Conservation (phyloP, 2,888 invertebrate species). For the Aspidiotus rigidus region DNA sequence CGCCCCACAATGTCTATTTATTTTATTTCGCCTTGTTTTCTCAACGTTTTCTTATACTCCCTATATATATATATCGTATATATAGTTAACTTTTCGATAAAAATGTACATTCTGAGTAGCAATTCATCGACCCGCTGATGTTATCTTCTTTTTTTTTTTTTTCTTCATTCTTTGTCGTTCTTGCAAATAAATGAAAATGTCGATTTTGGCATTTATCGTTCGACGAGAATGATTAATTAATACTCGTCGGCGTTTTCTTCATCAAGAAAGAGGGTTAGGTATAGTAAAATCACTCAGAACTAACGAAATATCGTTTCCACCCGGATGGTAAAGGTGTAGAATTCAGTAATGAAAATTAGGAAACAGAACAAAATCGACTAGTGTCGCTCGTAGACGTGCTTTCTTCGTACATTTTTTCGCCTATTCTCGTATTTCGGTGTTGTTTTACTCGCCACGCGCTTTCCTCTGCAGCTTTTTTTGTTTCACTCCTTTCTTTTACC, state of each 20-base stretch:
- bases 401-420: conserved; percentile 16
- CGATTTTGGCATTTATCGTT: too few species aligned
- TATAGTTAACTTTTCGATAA: too few species aligned
- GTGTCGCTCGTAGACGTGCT: conserved; percentile 24
- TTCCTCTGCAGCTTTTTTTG: conserved; percentile 4
- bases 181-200: not conserved
- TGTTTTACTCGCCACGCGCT: too few species aligned
- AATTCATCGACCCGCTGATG: not conserved
- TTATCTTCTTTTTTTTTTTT: not conserved
- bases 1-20: conserved; percentile 28
- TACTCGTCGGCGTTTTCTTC: too few species aligned
- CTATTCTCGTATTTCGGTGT: not conserved
- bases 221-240: too few species aligned
- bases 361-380: not conserved
- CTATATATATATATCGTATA: too few species aligned
- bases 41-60: conserved; percentile 9
- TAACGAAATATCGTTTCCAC: too few species aligned
- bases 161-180: not conserved
- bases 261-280: too few species aligned
- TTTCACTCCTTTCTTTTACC: not conserved
- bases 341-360: not conserved
- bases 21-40: conserved; percentile 17
- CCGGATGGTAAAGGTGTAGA: not conserved
- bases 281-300: too few species aligned
- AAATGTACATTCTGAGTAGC: too few species aligned